Base-by-base conservation (phyloP, 2,888 invertebrate genomes). In the Stenotaenia linearis region DNA sequence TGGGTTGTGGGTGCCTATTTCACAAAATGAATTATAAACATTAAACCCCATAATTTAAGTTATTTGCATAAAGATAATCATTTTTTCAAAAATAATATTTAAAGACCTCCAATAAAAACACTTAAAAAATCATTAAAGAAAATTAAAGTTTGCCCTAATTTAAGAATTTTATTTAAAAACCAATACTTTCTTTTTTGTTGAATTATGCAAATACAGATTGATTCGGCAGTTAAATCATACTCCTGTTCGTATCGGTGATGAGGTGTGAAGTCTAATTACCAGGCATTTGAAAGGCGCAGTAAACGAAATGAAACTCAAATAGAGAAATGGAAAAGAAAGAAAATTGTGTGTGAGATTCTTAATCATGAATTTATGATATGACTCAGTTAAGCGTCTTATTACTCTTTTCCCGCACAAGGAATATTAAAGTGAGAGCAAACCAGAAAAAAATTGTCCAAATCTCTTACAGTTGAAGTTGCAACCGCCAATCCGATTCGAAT, bases 361-460 rank as follows among this genome's bases (percentile, higher is more conserved):
- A 61, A 61, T 61, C 61, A 61, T 61, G 61, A 61, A 61, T 61
- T 61, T 61, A 61, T 61, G 61, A 61, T 61, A 61, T 61, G 56
- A 56, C 23, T 56, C 61, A 61, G 61, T 61, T 61, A 61, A 61
- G 61, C 61, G 61, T 61, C 61, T 61, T 61, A 61, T 61, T 61
- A 25, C 61, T 61, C 61, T 61, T 61, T 61, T 61, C 25, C 61
- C 61, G 61, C 56, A 56, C 56, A 56, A 56, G 56, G 61, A 61
- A 61, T 61, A 61, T 61, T 61, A 61, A 45, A 25, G 25, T 61
- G 25, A 61, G 21, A 61, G 61, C 25, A 61, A 61, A 23, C 61
- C 28, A 23, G 12, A 21, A 61, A 61, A 61, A 61, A 61, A 61
- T 61, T 61, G 61, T 28, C 28, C 28, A 61, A 61, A 61, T 61